Percentiles rank a stretch among this genome's conserved stretches.
These are phyloP conservation scores for Malurus melanocephalus DNA, from an alignment of 2,113 vertebrate genomes.

Conservation along the genomic window DNA sequence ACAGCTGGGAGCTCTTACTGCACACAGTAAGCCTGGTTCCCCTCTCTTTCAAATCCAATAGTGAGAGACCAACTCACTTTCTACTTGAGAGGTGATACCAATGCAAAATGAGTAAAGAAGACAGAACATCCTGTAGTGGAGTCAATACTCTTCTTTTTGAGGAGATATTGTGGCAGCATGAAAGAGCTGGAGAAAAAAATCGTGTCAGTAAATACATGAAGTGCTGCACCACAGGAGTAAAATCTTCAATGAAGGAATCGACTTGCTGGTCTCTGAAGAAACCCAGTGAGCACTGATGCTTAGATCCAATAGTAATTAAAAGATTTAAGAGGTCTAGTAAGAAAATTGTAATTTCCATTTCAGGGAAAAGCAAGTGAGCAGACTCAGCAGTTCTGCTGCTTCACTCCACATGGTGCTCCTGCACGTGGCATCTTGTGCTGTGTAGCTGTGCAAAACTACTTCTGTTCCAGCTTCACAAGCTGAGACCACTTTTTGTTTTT, in stretches of 20 bases:
- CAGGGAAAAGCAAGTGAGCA: not conserved
- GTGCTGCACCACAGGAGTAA: not conserved
- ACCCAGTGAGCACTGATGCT: not conserved
- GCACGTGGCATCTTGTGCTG: fast-evolving
- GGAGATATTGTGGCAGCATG: not conserved
- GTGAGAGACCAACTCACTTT: not conserved
- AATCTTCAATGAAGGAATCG: not conserved
- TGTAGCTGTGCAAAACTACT: not conserved
- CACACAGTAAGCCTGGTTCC: not conserved
- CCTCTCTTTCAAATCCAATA: not conserved
- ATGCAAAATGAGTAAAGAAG: not conserved
- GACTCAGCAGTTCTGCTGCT: not conserved
- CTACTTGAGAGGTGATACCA: not conserved
- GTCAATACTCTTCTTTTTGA: not conserved
- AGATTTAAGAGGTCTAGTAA: not conserved
- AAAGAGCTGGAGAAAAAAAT: not conserved
- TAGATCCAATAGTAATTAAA: not conserved
- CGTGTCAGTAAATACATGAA: not conserved
- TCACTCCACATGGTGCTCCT: not conserved
- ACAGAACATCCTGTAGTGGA: not conserved
- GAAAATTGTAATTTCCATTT: not conserved
- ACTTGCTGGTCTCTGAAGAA: not conserved
- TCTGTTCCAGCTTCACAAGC: not conserved
- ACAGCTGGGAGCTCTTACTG: not conserved
- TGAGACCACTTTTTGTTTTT: not conserved